Evolutionary conservation across 2,797 vertebrate species (phyloP), one percentile per base, ranked within the genome.

Genomic region (Tenualosa ilisha): DNA sequence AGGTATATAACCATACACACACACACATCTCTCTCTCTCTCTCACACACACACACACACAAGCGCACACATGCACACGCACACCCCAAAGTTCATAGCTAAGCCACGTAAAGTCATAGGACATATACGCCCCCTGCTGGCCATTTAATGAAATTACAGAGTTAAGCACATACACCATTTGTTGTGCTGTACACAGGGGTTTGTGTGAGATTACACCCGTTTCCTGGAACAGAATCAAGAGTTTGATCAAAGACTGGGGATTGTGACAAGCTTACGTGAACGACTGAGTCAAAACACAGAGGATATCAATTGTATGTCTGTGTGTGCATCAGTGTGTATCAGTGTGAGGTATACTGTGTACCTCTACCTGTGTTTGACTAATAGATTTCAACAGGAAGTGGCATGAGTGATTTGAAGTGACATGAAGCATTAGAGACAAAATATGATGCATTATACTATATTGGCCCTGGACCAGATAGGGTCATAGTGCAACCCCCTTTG

Each of bases 221-320:
- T 96, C 86, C 93, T 95, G 91, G 94, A 95, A 84, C 94, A 96
- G 91, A 96, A 94, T 91, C 95, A 89, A 91, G 94, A 96, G 90
- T 96, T 96, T 89, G 96, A 96, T 92, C 95, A 95, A 89, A 94
- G 95, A 24, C 91, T 97, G 86, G 95, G 93, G 88, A 96, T 95
- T 22, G 93, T 97, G 46, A 46, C 46, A 4, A 46, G 46, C 46
- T 7, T 46, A 46, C 0, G 7, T 4, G 3, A 4, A 31, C 1
- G 31, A 31, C 0, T 31, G 31, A 31, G 31, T 31, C 31, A 31
- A 31, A 31, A 31, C 31, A 31, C 31, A 31, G 31, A 31, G 31
- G 31, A 31, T 31, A 31, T 31, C 31, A 31, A 1, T 31, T 31
- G 31, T 31, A 31, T 31, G 31, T 31, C 1, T 31, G 31, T 31